These are phyloP conservation scores for Stigmatopora argus DNA, from an alignment of 2,113 vertebrate species.

Conservation along the genomic window DNA sequence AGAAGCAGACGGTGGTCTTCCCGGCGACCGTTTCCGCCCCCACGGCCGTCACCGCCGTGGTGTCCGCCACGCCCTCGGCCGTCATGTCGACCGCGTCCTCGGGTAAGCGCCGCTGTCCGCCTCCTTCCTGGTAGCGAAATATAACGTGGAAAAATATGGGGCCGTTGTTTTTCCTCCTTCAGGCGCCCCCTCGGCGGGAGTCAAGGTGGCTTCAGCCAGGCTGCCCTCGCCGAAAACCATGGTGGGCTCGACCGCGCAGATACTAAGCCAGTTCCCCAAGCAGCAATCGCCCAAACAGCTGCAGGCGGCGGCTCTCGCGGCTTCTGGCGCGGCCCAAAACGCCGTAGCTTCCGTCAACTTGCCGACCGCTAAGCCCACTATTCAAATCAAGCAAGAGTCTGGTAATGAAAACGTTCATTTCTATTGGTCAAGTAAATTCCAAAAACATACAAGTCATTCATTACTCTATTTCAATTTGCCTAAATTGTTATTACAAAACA, in stretches of 20 bases:
- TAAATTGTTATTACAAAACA: too few relatives aligned
- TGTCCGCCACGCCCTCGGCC: constrained; percentile 84
- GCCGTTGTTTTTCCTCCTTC: not conserved
- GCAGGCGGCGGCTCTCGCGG: constrained; percentile 61
- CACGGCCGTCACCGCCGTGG: constrained; percentile 82
- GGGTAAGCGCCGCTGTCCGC: constrained; percentile 65
- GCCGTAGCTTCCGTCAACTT: constrained; percentile 66
- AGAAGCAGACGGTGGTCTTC: constrained; percentile 91
- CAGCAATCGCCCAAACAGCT: constrained; percentile 82
- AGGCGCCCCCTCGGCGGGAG: constrained; percentile 80
- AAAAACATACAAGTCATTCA: too few relatives aligned
- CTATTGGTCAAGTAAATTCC: too few relatives aligned
- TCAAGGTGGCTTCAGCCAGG: constrained; percentile 85
- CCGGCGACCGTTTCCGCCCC: constrained; percentile 72
- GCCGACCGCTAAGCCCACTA: constrained; percentile 85
- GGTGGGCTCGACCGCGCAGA: constrained; percentile 83
- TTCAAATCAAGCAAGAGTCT: constrained; percentile 98
- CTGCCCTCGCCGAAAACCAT: constrained; percentile 91
- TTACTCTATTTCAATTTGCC: too few relatives aligned
- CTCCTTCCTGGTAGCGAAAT: not conserved
- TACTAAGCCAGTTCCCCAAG: constrained; percentile 91
- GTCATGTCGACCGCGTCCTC: constrained; percentile 92
- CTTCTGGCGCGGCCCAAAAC: constrained; percentile 61
- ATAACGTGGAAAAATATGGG: not conserved
- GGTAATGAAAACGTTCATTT: constrained; percentile 60